These are phyloP conservation scores for Paratilapia polleni DNA, from an alignment of 2,113 vertebrate species.

Conservation along the genomic window DNA sequence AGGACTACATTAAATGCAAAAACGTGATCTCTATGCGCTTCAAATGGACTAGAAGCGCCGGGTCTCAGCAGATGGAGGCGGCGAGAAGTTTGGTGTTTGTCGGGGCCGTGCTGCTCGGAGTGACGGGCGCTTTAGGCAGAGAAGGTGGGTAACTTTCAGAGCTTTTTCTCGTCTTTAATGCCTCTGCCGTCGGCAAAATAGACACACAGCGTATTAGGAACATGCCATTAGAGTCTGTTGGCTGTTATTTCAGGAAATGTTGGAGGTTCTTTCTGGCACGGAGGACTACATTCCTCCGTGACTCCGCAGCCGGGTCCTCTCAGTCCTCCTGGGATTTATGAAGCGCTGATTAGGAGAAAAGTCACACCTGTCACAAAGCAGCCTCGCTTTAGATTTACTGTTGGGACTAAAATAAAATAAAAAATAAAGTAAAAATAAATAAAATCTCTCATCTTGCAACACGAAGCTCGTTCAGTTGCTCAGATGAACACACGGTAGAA, in stretches of 20 bases:
- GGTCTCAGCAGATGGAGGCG: slow-evolving; percentile 76
- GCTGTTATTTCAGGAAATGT: not conserved
- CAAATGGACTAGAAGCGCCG: slow-evolving; percentile 71
- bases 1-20: slow-evolving; percentile 2
- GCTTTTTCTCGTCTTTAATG: not conserved
- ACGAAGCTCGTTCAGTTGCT: not conserved
- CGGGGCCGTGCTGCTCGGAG: slow-evolving; percentile 76
- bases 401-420: not conserved
- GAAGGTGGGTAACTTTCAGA: slow-evolving; percentile 79
- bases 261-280: not conserved
- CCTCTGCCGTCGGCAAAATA: not conserved
- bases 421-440: not conserved
- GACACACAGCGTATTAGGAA: not conserved
- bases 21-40: not conserved
- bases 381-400: not conserved
- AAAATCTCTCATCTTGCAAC: not conserved
- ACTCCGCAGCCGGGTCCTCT: slow-evolving; percentile 24
- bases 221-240: not conserved
- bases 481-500: not conserved
- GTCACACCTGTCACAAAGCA: slow-evolving; percentile 63
- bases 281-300: slow-evolving; percentile 66
- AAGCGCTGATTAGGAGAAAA: slow-evolving; percentile 5
- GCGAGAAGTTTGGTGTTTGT: slow-evolving; percentile 79
- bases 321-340: slow-evolving; percentile 33
- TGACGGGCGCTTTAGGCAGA: slow-evolving; percentile 70